Evolutionary conservation across 2,797 vertebrate species (phyloP), one percentile per base, ranked within the genome.

Genomic region (Falco concolor): DNA sequence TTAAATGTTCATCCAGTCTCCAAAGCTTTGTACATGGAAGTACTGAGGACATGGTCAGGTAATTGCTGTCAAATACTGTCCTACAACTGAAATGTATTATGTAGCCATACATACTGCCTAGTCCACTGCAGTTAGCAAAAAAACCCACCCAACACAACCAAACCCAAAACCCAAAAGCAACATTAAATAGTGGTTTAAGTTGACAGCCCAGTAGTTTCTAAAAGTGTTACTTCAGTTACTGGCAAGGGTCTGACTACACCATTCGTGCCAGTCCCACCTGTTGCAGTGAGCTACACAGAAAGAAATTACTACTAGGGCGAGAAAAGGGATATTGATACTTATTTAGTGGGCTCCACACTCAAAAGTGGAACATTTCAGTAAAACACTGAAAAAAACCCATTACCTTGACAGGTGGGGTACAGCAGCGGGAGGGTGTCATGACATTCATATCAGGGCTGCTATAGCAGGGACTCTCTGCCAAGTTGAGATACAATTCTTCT

Each of bases 401-500:
- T 98, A 98, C 98, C 98, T 98, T 98, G 88, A 98, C 61, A 12
- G 98, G 98, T 6, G 98, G 98, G 10, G 98, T 99, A 95, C 98
- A 98, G 89, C 98, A 98, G 32, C 98, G 98, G 6, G 99, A 99
- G 59, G 97, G 87, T 18, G 73, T 93, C 92, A 97, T 98, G 13
- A 97, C 85, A 82, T 93, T 92, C 40, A 4, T 22, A 3, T 98
- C 98, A 1, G 98, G 98, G 94, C 98, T 98, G 47, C 97, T 98
- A 50, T 98, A 98, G 85, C 98, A 98, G 61, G 99, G 98, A 44
- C 99, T 98, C 22, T 98, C 98, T 2, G 98, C 97, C 97, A 99
- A 98, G 97, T 99, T 98, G 50, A 99, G 98, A 72, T 98, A 98
- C n/a, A 99, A 97, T 96, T 99, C 99, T 42, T 99, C 99, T 64